Percentiles rank a stretch among this genome's conserved stretches.
phyloP scores from a whole-genome alignment of 2,888 invertebrate genomes.

The Drosophila kambysellisi region DNA sequence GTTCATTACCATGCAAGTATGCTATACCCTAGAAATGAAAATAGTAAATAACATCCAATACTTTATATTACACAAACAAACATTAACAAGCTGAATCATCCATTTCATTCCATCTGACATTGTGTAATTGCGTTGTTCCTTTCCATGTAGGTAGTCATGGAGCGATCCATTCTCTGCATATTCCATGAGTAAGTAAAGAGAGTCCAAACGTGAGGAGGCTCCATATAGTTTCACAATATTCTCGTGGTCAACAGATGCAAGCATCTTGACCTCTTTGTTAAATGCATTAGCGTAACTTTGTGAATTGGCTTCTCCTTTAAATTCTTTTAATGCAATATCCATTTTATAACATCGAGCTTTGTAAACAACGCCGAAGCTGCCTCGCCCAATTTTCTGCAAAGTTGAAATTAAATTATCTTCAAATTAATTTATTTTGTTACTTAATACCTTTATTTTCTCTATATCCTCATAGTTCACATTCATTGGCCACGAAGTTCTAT shows the following conservation, averaged over 20 bases:
- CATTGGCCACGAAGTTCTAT: not conserved
- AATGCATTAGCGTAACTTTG: too few species aligned
- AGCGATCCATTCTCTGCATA: constrained; percentile 1
- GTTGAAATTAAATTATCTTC: not conserved
- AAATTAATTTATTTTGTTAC: not conserved
- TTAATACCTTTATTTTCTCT: not conserved
- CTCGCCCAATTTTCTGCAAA: not conserved
- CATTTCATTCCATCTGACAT: not conserved
- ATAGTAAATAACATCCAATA: not conserved
- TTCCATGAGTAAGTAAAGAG: not conserved
- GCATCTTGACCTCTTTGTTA: too few species aligned
- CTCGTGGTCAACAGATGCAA: not conserved
- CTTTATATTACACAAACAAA: not conserved
- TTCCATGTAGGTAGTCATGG: not conserved
- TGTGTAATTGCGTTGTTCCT: not conserved
- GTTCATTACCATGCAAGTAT: constrained; percentile 15
- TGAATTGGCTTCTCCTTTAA: too few species aligned
- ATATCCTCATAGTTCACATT: not conserved
- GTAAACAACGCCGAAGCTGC: not conserved
- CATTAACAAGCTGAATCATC: constrained; percentile 8
- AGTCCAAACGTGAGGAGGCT: too few species aligned
- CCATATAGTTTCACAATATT: constrained; percentile 8
- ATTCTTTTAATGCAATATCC: not conserved
- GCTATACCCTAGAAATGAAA: constrained; percentile 8
- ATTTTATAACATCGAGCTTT: not conserved